phyloP scores from a whole-genome alignment of 2,888 invertebrate genomes.

The Diploptera punctata region DNA sequence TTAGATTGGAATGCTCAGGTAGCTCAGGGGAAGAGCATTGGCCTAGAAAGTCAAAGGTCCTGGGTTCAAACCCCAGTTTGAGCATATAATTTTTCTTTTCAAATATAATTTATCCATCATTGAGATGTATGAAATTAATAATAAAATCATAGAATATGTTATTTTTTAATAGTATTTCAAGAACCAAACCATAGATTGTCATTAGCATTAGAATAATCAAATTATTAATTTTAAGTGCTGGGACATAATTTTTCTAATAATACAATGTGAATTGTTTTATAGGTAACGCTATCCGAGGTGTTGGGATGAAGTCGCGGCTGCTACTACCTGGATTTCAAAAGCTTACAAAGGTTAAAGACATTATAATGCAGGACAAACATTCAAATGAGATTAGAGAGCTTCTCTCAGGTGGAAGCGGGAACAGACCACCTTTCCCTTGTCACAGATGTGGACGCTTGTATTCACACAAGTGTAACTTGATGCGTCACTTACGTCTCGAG shows the following conservation, averaged over 20 bases:
- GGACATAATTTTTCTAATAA: background rate
- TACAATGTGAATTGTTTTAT: background rate
- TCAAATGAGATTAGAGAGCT: background rate
- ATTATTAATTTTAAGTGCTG: too few relatives aligned
- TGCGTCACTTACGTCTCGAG: conserved; percentile 48
- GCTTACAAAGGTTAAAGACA: background rate
- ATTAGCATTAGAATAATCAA: too few relatives aligned
- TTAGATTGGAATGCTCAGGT: too few relatives aligned
- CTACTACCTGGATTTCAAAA: background rate
- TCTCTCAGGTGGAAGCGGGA: background rate
- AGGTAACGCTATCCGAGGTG: background rate
- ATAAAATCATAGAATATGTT: too few relatives aligned
- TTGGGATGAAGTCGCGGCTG: background rate
- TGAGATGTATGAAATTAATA: too few relatives aligned
- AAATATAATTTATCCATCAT: too few relatives aligned
- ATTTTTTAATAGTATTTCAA: too few relatives aligned
- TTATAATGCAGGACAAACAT: background rate
- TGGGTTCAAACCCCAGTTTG: too few relatives aligned
- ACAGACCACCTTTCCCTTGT: conserved; percentile 26
- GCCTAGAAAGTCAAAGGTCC: too few relatives aligned
- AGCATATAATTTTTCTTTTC: too few relatives aligned
- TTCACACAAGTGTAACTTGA: conserved; percentile 34
- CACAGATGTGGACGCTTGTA: conserved; percentile 31
- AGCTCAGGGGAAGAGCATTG: too few relatives aligned
- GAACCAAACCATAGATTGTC: too few relatives aligned